Conservation (phyloP, 1,140 invertebrate genomes). For the Ladona fulva region DNA sequence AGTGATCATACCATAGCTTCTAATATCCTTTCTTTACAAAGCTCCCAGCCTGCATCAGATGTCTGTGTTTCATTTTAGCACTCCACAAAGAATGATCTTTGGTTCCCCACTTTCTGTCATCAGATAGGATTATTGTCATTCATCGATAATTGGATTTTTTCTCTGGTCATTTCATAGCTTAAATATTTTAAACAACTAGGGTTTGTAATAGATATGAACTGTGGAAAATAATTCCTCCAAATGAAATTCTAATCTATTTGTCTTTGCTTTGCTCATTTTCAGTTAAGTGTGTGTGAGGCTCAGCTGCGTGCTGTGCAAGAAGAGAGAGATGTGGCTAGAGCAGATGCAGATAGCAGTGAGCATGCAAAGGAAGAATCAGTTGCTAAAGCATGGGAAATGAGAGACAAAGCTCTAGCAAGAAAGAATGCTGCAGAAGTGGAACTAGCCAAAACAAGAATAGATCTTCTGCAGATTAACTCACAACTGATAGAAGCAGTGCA, state of each 20-base stretch:
- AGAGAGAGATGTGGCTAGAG: constrained; percentile 67
- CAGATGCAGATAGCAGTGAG: constrained; percentile 41
- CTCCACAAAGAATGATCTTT: too few species aligned
- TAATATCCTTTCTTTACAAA: too few species aligned
- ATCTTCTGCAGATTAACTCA: constrained; percentile 84
- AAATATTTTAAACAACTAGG: not conserved
- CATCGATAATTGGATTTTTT: too few species aligned
- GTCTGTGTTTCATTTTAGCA: too few species aligned
- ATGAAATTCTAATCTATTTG: not conserved
- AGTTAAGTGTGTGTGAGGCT: constrained; percentile 71
- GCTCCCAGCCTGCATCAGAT: too few species aligned
- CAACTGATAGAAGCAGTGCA: constrained; percentile 90
- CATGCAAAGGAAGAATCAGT: constrained; percentile 60
- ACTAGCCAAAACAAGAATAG: constrained; percentile 77
- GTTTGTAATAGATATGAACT: constrained; percentile 12
- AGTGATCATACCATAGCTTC: too few species aligned
- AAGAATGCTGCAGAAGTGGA: constrained; percentile 83
- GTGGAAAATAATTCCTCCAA: constrained; percentile 14
- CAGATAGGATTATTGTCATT: too few species aligned
- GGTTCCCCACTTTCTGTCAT: too few species aligned
- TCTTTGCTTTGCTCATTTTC: constrained; percentile 24
- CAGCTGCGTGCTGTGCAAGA: constrained; percentile 69
- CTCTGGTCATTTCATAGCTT: too few species aligned
- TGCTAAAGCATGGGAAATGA: constrained; percentile 65
- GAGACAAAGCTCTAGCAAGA: constrained; percentile 76